Conservation (phyloP, 2,113 vertebrate species). For the Prionailurus viverrinus region DNA sequence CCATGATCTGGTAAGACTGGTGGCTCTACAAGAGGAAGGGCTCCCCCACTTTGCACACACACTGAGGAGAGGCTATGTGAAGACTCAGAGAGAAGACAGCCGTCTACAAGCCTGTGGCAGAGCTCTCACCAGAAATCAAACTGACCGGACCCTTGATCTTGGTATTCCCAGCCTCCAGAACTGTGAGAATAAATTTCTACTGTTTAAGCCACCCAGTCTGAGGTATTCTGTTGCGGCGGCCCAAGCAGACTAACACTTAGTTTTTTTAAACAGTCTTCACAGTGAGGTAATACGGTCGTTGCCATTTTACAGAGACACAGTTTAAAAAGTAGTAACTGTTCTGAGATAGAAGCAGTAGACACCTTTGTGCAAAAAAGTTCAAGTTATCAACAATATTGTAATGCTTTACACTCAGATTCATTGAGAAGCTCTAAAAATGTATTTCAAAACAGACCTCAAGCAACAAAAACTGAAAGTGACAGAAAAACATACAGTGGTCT, state of each 20-base stretch:
- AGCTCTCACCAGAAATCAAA: neutral
- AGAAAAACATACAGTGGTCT: neutral
- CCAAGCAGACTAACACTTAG: neutral
- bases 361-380: neutral
- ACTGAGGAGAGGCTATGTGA: neutral
- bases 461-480: constrained; percentile 40
- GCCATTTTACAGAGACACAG: neutral
- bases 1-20: neutral
- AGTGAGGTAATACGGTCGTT: neutral
- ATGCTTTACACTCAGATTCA: neutral
- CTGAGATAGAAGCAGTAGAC: neutral
- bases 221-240: neutral
- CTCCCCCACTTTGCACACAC: neutral
- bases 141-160: neutral
- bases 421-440: neutral
- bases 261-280: neutral
- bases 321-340: neutral
- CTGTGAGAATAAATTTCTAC: neutral
- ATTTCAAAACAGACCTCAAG: neutral
- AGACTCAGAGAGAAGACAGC: neutral
- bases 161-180: neutral
- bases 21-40: neutral
- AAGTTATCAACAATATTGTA: neutral
- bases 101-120: neutral
- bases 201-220: neutral